phyloP scores from a whole-genome alignment of 30 jellyfish, hydroid and myxozoan genomes.

The Pseudorhiza aurosa region DNA sequence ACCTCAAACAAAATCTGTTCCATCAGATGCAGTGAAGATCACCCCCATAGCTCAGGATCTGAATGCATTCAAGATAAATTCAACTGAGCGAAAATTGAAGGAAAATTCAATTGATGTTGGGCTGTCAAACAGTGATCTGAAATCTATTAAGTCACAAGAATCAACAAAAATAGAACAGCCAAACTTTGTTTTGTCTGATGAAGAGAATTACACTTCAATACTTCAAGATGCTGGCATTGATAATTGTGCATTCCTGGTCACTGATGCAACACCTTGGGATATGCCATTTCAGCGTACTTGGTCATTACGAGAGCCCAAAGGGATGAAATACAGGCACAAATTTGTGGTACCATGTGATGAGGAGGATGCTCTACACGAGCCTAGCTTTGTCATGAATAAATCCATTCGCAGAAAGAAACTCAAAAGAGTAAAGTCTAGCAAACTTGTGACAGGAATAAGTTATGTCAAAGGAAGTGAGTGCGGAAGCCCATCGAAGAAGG shows the following conservation, averaged over 20 bases:
- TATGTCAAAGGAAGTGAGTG: slow-evolving; percentile 30
- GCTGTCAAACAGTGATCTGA: neutral
- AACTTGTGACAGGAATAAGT: slow-evolving; percentile 53
- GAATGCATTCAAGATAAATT: slow-evolving; percentile 7
- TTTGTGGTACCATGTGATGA: slow-evolving; percentile 65
- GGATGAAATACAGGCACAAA: slow-evolving; percentile 58
- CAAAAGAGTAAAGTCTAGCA: slow-evolving; percentile 40
- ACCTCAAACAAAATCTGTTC: slow-evolving; percentile 11
- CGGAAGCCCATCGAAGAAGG: slow-evolving; percentile 44
- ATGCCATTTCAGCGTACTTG: slow-evolving; percentile 27
- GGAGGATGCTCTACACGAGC: slow-evolving; percentile 37
- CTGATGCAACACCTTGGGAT: slow-evolving; percentile 47
- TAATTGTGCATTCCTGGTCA: slow-evolving; percentile 58
- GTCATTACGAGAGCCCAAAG: slow-evolving; percentile 45
- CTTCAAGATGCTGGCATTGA: slow-evolving; percentile 73
- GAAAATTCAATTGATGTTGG: slow-evolving; percentile 7
- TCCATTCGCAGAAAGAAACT: slow-evolving; percentile 49
- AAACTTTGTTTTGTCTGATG: slow-evolving; percentile 45
- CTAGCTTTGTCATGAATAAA: slow-evolving; percentile 52
- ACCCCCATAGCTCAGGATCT: slow-evolving; percentile 41
- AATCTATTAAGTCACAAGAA: neutral
- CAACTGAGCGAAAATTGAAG: slow-evolving; percentile 1
- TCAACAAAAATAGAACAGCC: slow-evolving; percentile 3
- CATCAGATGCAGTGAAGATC: slow-evolving; percentile 20
- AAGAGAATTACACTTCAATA: slow-evolving; percentile 41